A percentile compares a stretch with the other conserved stretches of the same genome.
These are phyloP conservation scores for Torymus texanus DNA, from an alignment of 2,888 invertebrate species.

Conservation along the genomic window DNA sequence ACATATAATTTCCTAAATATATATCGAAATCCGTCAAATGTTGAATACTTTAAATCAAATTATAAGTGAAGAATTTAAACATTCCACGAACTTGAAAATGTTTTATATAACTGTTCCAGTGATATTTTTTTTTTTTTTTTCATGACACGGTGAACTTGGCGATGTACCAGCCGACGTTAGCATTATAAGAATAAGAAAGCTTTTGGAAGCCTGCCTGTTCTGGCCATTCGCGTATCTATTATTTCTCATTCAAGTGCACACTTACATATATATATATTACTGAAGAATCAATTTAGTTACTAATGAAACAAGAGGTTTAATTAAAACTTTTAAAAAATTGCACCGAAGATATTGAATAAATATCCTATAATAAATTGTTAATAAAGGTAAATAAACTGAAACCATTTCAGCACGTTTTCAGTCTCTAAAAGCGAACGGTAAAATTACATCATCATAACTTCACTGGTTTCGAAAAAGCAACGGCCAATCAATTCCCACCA, in stretches of 20 bases:
- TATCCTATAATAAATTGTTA: too few species aligned
- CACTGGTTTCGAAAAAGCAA: too few species aligned
- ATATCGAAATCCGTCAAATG: too few species aligned
- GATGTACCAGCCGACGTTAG: conserved; percentile 16
- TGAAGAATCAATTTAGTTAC: not conserved
- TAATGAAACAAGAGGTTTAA: not conserved
- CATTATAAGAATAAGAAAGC: conserved; percentile 11
- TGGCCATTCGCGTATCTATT: conserved; percentile 11
- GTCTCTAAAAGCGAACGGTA: too few species aligned
- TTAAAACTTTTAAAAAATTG: not conserved
- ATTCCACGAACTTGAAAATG: not conserved
- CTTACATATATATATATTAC: not conserved
- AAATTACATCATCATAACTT: too few species aligned
- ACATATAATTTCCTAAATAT: too few species aligned
- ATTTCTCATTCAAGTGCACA: not conserved
- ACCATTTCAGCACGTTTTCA: too few species aligned
- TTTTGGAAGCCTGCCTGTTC: conserved; percentile 32
- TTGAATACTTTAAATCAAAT: too few species aligned
- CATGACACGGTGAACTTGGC: conserved; percentile 28
- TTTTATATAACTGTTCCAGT: conserved; percentile 7
- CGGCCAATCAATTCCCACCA: too few species aligned
- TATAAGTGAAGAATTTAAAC: too few species aligned
- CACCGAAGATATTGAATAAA: too few species aligned
- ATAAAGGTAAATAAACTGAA: too few species aligned
- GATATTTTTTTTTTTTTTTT: not conserved